Percentiles rank a stretch among this genome's conserved stretches.
These are phyloP conservation scores for Caenorhabditis inopinata DNA, from an alignment of 1,140 invertebrate species.

Conservation along the genomic window DNA sequence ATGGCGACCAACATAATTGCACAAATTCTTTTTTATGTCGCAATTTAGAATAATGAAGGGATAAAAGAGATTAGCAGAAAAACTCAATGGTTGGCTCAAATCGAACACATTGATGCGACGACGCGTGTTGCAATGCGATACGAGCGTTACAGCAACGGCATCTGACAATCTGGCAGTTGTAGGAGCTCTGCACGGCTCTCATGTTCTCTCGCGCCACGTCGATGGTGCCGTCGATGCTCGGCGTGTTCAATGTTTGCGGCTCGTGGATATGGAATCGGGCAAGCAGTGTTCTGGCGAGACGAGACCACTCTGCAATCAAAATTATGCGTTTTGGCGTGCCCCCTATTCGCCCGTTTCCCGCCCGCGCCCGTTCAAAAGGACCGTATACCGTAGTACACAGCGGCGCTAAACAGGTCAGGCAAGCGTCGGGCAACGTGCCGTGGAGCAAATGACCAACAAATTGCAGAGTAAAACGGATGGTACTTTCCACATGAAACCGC, in stretches of 20 bases:
- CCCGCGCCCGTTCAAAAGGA: too few relatives aligned
- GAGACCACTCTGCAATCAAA: not conserved
- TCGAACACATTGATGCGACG: not conserved
- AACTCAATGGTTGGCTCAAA: conserved; percentile 11
- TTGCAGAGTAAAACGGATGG: too few relatives aligned
- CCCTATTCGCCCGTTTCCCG: too few relatives aligned
- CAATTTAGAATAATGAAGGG: too few relatives aligned
- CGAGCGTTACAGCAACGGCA: not conserved
- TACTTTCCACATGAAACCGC: too few relatives aligned
- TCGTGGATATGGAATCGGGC: conserved; percentile 5
- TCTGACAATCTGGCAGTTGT: not conserved
- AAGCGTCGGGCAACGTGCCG: too few relatives aligned
- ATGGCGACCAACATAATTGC: too few relatives aligned
- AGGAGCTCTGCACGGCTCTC: not conserved
- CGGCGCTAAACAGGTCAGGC: too few relatives aligned
- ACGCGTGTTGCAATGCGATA: not conserved
- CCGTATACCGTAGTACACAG: too few relatives aligned
- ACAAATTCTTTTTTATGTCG: too few relatives aligned
- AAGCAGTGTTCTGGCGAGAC: not conserved
- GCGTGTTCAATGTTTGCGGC: not conserved
- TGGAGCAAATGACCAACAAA: too few relatives aligned
- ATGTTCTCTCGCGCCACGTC: conserved; percentile 1
- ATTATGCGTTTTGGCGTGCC: not conserved
- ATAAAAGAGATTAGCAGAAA: not conserved
- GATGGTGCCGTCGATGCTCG: not conserved